These are phyloP conservation scores for Origma solitaria DNA, from an alignment of 2,113 vertebrate species.

Conservation along the genomic window DNA sequence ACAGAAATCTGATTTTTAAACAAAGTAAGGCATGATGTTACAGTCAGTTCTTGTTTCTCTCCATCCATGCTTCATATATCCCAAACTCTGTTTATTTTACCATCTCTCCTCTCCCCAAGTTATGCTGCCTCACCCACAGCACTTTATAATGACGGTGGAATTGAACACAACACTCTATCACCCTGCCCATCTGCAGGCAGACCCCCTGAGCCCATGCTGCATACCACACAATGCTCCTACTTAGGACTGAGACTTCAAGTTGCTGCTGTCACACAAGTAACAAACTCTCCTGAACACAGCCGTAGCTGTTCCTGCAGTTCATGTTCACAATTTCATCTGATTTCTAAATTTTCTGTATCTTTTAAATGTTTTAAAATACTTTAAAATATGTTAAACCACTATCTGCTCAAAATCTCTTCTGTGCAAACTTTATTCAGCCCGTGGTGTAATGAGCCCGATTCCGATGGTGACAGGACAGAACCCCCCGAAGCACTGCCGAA, in stretches of 20 bases:
- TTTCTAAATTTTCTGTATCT: background rate
- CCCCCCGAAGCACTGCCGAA: background rate
- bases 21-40: background rate
- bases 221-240: background rate
- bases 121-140: background rate
- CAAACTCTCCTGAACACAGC: background rate
- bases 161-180: background rate
- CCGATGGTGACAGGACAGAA: accelerated
- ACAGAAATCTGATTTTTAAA: background rate
- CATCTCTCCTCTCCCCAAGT: background rate
- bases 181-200: background rate
- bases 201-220: background rate
- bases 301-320: background rate
- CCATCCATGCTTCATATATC: background rate
- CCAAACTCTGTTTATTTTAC: background rate
- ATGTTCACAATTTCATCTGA: background rate
- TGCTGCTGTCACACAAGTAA: background rate
- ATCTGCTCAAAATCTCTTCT: background rate
- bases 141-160: background rate
- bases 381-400: background rate
- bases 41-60: background rate
- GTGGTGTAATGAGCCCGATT: background rate
- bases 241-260: accelerated
- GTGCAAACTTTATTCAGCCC: background rate
- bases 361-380: background rate